Evolutionary conservation across 37 sponge, comb jelly and placozoan genomes (phyloP).

Genomic region (Ephydatia muelleri): DNA sequence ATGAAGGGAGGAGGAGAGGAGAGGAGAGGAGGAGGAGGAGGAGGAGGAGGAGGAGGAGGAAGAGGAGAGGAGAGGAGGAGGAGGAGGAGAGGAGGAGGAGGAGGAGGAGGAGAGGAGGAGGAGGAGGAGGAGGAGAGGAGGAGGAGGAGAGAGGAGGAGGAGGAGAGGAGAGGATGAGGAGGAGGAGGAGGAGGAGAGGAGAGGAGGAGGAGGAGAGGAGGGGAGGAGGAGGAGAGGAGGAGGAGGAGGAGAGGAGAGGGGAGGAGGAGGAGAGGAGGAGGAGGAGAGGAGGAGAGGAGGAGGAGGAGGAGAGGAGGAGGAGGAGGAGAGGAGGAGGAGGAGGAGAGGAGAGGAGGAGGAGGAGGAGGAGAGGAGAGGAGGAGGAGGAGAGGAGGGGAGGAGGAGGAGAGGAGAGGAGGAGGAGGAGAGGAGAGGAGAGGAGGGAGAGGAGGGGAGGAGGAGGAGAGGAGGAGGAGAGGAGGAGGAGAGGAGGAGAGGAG

Average conservation of each 20-base stretch:
- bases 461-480: not conserved
- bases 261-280: conserved; percentile 8
- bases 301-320: too few species aligned
- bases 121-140: not conserved
- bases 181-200: conserved; percentile 1
- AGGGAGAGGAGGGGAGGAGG: not conserved
- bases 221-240: not conserved
- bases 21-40: not conserved
- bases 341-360: conserved; percentile 1
- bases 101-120: not conserved
- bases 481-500: not conserved
- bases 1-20: not conserved
- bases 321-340: not conserved
- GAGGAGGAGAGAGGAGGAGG: not conserved
- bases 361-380: conserved; percentile 1
- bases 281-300: not conserved
- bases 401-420: not conserved
- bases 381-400: not conserved
- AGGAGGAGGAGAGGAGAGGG: not conserved
- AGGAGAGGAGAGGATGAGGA: not conserved
- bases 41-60: not conserved
- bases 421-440: not conserved
- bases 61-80: conserved; percentile 6
- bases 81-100: not conserved
- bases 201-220: not conserved